A percentile compares a stretch with the other conserved stretches of the same genome.
Evolutionary conservation across 2,113 vertebrate species (phyloP).

Genomic region (Crotalus viridis): DNA sequence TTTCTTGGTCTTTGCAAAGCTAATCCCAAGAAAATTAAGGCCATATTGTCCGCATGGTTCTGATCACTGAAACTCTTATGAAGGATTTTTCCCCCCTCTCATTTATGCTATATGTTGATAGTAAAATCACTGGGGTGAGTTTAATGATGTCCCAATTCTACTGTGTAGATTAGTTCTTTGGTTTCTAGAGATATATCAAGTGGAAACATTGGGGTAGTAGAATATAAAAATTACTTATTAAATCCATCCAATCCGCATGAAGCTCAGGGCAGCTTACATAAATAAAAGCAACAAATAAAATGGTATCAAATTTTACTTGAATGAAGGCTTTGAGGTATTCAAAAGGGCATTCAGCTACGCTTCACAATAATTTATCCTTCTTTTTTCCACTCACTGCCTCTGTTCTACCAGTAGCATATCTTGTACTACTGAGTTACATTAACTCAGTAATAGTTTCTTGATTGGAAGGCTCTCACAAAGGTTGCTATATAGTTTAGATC

Average conservation of each 20-base stretch:
- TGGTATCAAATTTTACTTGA: not conserved
- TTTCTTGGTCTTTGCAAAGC: not conserved
- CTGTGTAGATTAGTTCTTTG: not conserved
- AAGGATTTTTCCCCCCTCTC: not conserved
- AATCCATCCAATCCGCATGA: not conserved
- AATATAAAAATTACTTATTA: not conserved
- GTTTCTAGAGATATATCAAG: not conserved
- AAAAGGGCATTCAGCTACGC: not conserved
- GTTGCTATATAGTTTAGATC: not conserved
- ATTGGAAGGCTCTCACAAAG: not conserved
- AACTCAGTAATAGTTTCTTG: not conserved
- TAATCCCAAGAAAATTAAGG: not conserved
- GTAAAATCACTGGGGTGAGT: not conserved
- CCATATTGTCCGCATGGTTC: slow-evolving; percentile 43
- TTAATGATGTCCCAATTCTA: not conserved
- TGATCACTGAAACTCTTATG: slow-evolving; percentile 57
- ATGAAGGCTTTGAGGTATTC: not conserved
- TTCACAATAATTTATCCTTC: too few species aligned
- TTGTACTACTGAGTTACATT: not conserved
- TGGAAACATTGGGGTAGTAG: too few species aligned
- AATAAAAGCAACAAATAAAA: not conserved
- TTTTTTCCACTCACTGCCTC: not conserved
- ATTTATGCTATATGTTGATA: not conserved
- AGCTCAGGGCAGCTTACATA: not conserved
- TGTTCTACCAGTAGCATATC: not conserved